Conservation (phyloP, 2,113 vertebrate species). For the Melospiza melodia region DNA sequence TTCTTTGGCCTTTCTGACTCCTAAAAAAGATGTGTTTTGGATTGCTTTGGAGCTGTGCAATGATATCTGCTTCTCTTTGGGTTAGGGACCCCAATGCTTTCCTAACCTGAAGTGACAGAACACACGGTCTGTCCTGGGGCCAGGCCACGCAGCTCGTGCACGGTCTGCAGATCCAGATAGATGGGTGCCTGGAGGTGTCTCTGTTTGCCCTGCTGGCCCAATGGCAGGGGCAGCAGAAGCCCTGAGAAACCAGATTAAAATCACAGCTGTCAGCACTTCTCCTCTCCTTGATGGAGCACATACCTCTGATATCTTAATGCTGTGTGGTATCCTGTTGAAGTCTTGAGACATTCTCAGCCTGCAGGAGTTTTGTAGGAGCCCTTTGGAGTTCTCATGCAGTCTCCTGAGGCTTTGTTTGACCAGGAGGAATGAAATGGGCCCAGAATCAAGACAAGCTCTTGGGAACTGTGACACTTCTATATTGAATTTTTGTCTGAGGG, state of each 20-base stretch:
- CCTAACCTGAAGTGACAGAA: background rate
- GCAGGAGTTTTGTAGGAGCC: background rate
- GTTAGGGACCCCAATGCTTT: background rate
- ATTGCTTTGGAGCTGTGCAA: background rate
- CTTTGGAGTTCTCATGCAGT: background rate
- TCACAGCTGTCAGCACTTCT: background rate
- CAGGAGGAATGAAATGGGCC: background rate
- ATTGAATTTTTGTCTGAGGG: background rate
- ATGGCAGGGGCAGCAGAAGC: background rate
- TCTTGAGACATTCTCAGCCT: background rate
- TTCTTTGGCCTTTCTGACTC: background rate
- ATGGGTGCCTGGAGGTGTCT: background rate
- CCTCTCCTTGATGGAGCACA: background rate
- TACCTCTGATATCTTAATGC: background rate
- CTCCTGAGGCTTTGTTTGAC: background rate
- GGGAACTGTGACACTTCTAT: background rate
- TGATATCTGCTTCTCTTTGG: background rate
- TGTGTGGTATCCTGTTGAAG: background rate
- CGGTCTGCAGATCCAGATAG: background rate
- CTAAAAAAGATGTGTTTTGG: background rate
- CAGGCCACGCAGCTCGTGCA: rapidly evolving
- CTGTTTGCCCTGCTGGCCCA: background rate
- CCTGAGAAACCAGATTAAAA: background rate
- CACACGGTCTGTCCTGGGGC: background rate
- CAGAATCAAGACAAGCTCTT: background rate